phyloP scores from a whole-genome alignment of 1,140 invertebrate genomes.

The Hyles vespertilio region DNA sequence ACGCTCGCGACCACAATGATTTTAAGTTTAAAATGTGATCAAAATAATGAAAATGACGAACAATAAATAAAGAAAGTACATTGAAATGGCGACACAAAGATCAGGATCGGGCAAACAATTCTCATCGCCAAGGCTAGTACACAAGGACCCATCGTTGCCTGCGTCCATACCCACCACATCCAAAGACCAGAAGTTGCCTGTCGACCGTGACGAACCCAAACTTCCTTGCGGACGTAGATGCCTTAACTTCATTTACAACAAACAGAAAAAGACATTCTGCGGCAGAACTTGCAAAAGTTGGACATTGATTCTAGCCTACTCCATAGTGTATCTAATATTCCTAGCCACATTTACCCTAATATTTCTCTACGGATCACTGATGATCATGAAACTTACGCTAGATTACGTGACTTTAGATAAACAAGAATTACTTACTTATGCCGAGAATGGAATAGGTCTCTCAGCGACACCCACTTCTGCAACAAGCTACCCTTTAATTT shows the following conservation, averaged over 20 bases:
- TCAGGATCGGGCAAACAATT: too few relatives aligned
- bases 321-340: constrained; percentile 54
- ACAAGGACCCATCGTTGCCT: constrained; percentile 4
- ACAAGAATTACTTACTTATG: constrained; percentile 33
- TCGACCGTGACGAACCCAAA: neutral
- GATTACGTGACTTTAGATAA: constrained; percentile 33
- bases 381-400: constrained; percentile 30
- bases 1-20: constrained; percentile 12
- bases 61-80: too few relatives aligned
- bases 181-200: neutral
- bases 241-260: constrained; percentile 38
- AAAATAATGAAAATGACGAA: neutral
- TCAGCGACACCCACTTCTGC: constrained; percentile 49
- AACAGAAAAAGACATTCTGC: constrained; percentile 37
- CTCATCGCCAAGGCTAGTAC: neutral
- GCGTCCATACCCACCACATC: constrained; percentile 4
- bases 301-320: constrained; percentile 43
- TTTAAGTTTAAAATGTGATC: constrained; percentile 3
- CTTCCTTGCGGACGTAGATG: constrained; percentile 22
- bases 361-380: constrained; percentile 40
- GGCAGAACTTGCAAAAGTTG: constrained; percentile 46
- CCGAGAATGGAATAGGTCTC: constrained; percentile 45
- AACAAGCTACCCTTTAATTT: constrained; percentile 43
- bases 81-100: too few relatives aligned
- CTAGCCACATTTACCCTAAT: constrained; percentile 48